Conservation (phyloP, 2,888 invertebrate genomes). For the Lutraria lutraria region DNA sequence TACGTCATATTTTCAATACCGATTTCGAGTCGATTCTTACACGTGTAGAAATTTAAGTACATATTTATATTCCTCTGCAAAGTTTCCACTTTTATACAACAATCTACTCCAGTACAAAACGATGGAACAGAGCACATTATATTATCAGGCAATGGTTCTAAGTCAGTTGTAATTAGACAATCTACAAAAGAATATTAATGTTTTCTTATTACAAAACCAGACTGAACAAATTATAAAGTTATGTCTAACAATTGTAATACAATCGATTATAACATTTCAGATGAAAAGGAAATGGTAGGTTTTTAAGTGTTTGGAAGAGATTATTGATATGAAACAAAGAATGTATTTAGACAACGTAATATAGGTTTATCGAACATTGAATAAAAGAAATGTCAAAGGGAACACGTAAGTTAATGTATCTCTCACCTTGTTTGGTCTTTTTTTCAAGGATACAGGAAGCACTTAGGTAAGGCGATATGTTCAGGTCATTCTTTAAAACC, state of each 20-base stretch:
- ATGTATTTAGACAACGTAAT: too few relatives aligned
- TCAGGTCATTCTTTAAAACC: slow-evolving; percentile 3
- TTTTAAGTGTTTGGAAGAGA: too few relatives aligned
- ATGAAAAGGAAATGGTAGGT: too few relatives aligned
- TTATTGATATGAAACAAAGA: too few relatives aligned
- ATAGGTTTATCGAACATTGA: too few relatives aligned
- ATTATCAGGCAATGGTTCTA: slow-evolving; percentile 31
- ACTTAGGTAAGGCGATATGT: slow-evolving; percentile 15
- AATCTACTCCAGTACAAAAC: slow-evolving; percentile 69
- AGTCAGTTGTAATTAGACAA: neutral
- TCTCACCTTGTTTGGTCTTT: neutral
- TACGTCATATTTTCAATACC: slow-evolving; percentile 33
- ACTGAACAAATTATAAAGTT: too few relatives aligned
- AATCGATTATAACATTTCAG: too few relatives aligned
- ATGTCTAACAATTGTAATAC: too few relatives aligned
- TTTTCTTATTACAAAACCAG: too few relatives aligned
- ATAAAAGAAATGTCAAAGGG: too few relatives aligned
- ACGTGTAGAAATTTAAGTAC: neutral
- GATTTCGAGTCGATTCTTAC: slow-evolving; percentile 15
- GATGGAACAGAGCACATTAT: slow-evolving; percentile 56
- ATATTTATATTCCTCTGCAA: slow-evolving; percentile 34
- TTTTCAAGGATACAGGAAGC: neutral
- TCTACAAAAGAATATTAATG: slow-evolving; percentile 26
- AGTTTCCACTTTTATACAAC: slow-evolving; percentile 56
- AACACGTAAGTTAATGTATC: too few relatives aligned